Base-by-base conservation (phyloP, 2,797 vertebrate species). In the Xiphorhynchus erythropygius region DNA sequence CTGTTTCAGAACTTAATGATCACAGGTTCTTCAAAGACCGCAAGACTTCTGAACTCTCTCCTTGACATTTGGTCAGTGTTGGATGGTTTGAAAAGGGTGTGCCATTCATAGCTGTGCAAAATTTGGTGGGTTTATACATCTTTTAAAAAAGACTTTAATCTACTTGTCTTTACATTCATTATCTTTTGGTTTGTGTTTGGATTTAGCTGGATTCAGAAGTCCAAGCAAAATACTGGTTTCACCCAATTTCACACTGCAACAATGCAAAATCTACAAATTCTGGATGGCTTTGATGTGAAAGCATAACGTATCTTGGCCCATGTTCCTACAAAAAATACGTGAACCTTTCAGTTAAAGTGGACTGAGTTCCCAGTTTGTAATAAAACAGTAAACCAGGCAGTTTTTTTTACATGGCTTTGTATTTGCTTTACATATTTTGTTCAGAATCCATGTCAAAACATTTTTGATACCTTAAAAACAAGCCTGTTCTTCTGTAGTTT, bases 211-310 rank as follows among this genome's bases (percentile, higher is more conserved):
- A 52, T 81, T 10, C n/a, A 62, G 71, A 87, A 85, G 27, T 90
- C 65, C 32, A 71, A 86, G n/a, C 7, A 57, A 84, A 91, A 94
- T 56, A 79, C 8, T 84, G 24, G 33, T 91, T 95, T 96, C 53
- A 83, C 68, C 37, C 44, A 85, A 64, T 96, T 96, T 88, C 90
- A 65, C 55, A 30, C 21, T 76, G 57, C 64, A 94, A 15, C 65
- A 49, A 44, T 65, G 62, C 35, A 94, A 94, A 87, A 7, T 79
- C 68, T 69, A 85, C 64, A 78, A 39, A 65, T 84, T 84, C 46
- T 78, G 37, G 30, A 46, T 50, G 24, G 14, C 78, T 94, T 94
- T 92, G 83, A 88, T 93, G 69, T 88, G 74, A 94, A 96, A 86
- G 53, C 50, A 18, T 53, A 64, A 62, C 57, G 56, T 55, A 64